Base-by-base conservation (phyloP, 2,113 vertebrate genomes). In the Rhineura floridana region DNA sequence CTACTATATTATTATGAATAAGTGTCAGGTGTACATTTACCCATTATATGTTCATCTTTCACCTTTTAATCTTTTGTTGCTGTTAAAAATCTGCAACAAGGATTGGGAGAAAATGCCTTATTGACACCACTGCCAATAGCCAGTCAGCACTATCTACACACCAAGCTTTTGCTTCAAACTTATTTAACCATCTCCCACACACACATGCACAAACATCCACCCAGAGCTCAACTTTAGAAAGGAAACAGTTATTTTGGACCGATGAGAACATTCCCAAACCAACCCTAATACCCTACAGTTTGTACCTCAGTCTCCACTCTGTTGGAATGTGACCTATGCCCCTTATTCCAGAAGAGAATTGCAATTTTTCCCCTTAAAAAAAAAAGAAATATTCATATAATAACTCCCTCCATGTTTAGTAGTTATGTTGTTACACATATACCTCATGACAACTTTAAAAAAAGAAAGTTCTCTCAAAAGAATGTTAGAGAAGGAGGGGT, bases 401-500 rank as follows among this genome's bases (percentile, higher is more conserved):
- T 25, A 91, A 3, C 15, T 80, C n/a, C 10, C 3, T 59, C 7
- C n/a, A 15, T 48, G 46, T 48, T 77, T 30, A 17, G 12, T 48
- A 19, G 28, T 48, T 77, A 77, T 28, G 30, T 77, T 77, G 17
- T 28, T 13, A 30, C 33, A n/a, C 33, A 19, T 52, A 23, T 55
- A n/a, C 7, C 17, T 17, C 39, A n/a, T 79, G 79, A 10, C 83
- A 84, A 70, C 42, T 90, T 76, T 65, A 59, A 59, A 55, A 85
- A 81, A 65, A 52, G 81, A 84, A 92, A 87, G 13, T 85, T 1
- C 46, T 12, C 75, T 88, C 70, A 91, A 78, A 90, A 50, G 46
- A 87, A 91, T 81, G 87, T 55, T 0, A 62, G 67, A 84, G 90
- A 91, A 90, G 76, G 11, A 85, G 65, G 17, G 39, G 65, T 88